Conservation (phyloP, 2,888 invertebrate genomes). For the Listrodromus nycthemerus region DNA sequence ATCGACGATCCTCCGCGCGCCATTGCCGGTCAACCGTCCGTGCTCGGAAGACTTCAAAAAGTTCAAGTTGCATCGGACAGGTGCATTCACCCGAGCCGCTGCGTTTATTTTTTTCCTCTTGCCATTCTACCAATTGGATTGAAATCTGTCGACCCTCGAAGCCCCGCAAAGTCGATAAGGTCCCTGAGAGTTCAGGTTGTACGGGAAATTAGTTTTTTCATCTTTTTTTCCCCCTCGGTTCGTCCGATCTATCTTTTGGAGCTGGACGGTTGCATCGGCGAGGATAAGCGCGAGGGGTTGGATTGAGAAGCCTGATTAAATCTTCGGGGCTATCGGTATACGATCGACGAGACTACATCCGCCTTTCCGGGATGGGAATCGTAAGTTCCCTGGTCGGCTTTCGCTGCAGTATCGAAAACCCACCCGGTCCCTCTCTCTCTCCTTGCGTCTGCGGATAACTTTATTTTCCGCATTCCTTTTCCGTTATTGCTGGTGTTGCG, state of each 20-base stretch:
- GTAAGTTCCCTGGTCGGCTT: constrained; percentile 44
- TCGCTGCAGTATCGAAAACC: background rate
- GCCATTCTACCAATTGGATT: constrained; percentile 31
- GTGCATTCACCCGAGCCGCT: constrained; percentile 23
- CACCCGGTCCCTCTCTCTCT: constrained; percentile 14
- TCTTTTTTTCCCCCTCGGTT: constrained; percentile 17
- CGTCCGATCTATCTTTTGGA: constrained; percentile 30
- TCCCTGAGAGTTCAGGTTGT: background rate
- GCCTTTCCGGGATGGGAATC: constrained; percentile 22
- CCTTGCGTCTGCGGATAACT: background rate
- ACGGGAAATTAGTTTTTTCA: constrained; percentile 30
- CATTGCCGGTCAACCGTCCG: background rate
- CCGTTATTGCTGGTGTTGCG: constrained; percentile 18
- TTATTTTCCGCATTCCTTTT: constrained; percentile 25
- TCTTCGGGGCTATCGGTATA: constrained; percentile 50
- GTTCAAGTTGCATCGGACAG: background rate
- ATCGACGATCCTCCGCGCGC: background rate
- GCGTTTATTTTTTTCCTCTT: constrained; percentile 4
- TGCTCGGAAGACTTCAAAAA: background rate
- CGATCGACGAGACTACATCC: constrained; percentile 39
- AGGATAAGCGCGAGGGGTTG: constrained; percentile 24
- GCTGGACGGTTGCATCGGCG: constrained; percentile 27
- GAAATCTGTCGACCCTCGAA: constrained; percentile 6
- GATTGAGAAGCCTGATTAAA: constrained; percentile 43
- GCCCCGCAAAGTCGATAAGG: constrained; percentile 40